Evolutionary conservation across 2,797 vertebrate species (phyloP), one percentile per base, ranked within the genome.

Genomic region (Danionella dracula): DNA sequence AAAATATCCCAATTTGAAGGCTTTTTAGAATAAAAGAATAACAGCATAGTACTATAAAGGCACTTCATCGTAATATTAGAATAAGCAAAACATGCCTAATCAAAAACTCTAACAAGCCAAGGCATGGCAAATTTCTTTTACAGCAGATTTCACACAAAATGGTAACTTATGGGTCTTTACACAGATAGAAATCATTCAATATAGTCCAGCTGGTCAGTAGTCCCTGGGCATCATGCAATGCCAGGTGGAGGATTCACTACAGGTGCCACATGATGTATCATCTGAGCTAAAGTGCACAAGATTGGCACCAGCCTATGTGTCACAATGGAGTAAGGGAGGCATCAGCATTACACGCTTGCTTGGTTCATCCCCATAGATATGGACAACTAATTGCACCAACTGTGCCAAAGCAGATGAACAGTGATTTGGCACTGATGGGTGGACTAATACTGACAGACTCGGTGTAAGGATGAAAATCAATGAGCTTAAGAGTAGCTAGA

Each of bases 361-460:
- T 61, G 51, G 49, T 45, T 42, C 44, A 59, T 75, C 79, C 75
- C 73, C 42, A 50, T 45, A 58, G 70, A 76, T 45, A 55, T 55
- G 54, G 68, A 53, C 51, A 29, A 61, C 82, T 88, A 86, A 88
- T 89, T 89, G 87, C 84, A 77, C 73, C 76, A 82, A 81, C 66
- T 64, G 82, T 83, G 72, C 58, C 84, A 82, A 83, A 82, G 75
- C 84, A 82, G 84, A 87, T 88, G 89, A 88, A 79, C 79, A 83
- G 87, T 86, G 82, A 86, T 84, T 74, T 72, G 69, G 66, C 42
- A 27, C 53, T 59, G 82, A 84, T 81, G 81, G 80, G 78, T 37
- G 71, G 70, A 75, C 74, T 83, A 78, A 87, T 82, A 81, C 82
- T 80, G 76, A 57, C 64, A 40, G 59, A 27, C 38, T 70, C 51